Conservation (phyloP, 2,797 vertebrate species). For the Todus mexicanus region DNA sequence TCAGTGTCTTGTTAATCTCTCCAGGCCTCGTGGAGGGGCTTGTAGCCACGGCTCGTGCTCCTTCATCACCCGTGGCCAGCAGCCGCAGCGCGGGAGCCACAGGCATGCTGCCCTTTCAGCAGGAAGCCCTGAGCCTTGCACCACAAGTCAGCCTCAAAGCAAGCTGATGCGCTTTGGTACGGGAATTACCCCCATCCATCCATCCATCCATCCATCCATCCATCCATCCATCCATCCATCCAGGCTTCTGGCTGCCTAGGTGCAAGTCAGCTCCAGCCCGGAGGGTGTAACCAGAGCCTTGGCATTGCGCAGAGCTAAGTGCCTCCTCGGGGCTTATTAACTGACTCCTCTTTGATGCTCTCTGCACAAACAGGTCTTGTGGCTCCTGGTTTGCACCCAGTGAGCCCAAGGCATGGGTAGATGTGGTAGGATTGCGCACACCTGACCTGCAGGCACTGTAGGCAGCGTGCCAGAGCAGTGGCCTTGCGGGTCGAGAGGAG, state of each 20-base stretch:
- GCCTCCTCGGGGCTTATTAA: not conserved
- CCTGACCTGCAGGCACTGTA: not conserved
- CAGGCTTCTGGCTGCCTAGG: not conserved
- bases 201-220: no score
- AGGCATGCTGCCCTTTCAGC: not conserved
- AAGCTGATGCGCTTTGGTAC: fast-evolving
- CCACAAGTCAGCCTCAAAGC: not conserved
- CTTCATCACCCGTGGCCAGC: not conserved
- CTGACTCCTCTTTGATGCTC: conserved; percentile 17
- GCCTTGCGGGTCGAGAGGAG: not conserved
- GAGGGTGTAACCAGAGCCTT: not conserved
- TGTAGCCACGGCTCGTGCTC: not conserved
- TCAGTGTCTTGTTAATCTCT: not conserved
- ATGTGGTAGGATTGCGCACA: fast-evolving
- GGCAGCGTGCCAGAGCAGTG: not conserved
- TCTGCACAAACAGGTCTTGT: not conserved
- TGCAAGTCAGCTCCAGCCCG: not conserved
- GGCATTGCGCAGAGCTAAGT: not conserved
- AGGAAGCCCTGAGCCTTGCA: not conserved
- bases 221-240: not conserved
- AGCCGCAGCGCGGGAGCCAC: not conserved
- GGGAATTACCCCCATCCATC: not conserved
- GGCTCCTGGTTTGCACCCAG: conserved; percentile 21
- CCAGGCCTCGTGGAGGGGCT: not conserved
- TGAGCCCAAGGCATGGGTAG: not conserved